Evolutionary conservation across 2,888 invertebrate genomes (phyloP).

Genomic region (Colostygia pectinataria): DNA sequence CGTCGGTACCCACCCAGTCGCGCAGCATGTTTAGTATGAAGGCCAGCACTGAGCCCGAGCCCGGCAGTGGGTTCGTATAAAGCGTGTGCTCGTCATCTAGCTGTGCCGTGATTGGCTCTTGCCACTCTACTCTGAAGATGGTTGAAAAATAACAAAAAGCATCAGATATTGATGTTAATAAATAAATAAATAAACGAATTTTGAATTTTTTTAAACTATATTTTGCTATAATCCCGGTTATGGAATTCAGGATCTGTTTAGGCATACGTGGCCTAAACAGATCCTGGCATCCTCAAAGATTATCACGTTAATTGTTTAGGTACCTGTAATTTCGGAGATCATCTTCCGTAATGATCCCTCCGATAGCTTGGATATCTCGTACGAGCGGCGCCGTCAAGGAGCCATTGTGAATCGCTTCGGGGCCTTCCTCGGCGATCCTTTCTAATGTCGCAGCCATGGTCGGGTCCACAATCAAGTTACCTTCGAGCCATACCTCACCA

Average conservation of each 20-base stretch:
- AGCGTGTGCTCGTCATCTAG: conserved; percentile 85
- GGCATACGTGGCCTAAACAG: no score
- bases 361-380: conserved; percentile 85
- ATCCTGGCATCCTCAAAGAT: no score
- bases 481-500: conserved; percentile 82
- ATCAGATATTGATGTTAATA: no score
- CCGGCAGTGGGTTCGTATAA: conserved; percentile 91
- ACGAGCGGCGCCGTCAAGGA: conserved; percentile 85
- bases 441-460: conserved; percentile 87
- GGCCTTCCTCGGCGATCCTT: conserved; percentile 86
- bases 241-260: no score
- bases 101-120: conserved; percentile 82
- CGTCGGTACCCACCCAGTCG: conserved; percentile 74
- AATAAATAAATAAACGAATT: neutral
- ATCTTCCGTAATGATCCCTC: conserved; percentile 90
- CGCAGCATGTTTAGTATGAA: conserved; percentile 92
- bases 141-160: no score
- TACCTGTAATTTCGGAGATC: conserved; percentile 90
- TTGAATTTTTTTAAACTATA: conserved; percentile 1
- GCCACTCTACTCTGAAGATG: conserved; percentile 85
- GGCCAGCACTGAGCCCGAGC: conserved; percentile 91
- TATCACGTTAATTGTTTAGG: no score
- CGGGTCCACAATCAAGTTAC: conserved; percentile 85
- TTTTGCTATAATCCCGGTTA: no score
- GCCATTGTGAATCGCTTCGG: conserved; percentile 89